Percentiles rank a stretch among this genome's conserved stretches.
phyloP scores from a whole-genome alignment of 2,797 vertebrate species.

The Dermochelys coriacea region DNA sequence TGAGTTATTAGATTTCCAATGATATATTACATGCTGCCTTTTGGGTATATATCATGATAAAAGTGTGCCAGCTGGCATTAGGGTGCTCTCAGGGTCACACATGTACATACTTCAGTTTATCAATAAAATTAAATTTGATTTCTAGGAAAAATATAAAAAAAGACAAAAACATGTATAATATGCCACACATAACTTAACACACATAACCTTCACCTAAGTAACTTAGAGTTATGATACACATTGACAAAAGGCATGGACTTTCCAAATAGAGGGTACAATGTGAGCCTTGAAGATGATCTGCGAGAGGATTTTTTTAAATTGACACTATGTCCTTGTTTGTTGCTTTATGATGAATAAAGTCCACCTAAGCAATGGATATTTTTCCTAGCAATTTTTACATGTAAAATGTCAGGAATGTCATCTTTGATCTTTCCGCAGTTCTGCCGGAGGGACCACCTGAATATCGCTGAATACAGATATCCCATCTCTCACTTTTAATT shows the following conservation, averaged over 20 bases:
- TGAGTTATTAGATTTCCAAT: no score
- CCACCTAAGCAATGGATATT: neutral
- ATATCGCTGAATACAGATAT: neutral
- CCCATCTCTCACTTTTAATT: neutral
- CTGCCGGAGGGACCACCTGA: neutral
- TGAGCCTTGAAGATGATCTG: neutral
- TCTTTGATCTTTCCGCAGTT: neutral
- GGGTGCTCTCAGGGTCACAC: no score
- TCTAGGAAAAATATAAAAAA: neutral
- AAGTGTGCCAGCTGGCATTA: no score
- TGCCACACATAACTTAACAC: no score
- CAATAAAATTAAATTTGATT: neutral
- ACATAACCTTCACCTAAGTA: no score
- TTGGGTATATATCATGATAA: no score
- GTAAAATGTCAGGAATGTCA: neutral
- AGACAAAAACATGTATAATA: neutral
- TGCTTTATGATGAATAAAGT: neutral
- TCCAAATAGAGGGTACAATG: neutral
- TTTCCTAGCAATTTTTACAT: neutral
- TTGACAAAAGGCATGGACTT: neutral
- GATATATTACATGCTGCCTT: no score
- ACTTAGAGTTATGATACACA: neutral
- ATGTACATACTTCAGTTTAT: neutral
- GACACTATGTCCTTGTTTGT: neutral
- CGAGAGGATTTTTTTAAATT: neutral